Evolutionary conservation across 1,140 invertebrate genomes (phyloP), one percentile per base, ranked within the genome.

Genomic region (Pseudomyrmex gracilis): DNA sequence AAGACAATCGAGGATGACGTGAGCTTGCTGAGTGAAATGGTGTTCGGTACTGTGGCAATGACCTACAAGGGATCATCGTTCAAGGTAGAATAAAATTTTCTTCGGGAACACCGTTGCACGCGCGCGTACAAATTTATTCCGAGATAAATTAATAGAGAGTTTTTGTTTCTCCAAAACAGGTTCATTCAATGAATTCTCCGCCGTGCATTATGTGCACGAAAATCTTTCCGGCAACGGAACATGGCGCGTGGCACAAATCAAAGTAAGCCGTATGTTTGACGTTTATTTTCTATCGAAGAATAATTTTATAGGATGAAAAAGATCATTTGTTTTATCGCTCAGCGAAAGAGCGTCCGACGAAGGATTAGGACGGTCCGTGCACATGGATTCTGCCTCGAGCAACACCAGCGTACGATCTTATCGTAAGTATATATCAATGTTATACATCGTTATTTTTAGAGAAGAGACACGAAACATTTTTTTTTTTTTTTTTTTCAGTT

Each of bases 31-130:
- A 97, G 97, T 85, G 98, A 98, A 95, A 97, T 98, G 96, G 96
- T 98, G 87, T 98, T 98, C 93, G 98, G 98, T 2, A 96, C 97
- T 2, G 97, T 98, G 45, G 97, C 97, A 0, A 97, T 98, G 96
- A 97, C 97, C 82, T 98, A 96, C 93, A 96, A 96, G 90, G 98
- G 97, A 61, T 96, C 97, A 8, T 96, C 97, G n/a, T 95, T 97
- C 51, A 98, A 98, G 92, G 94, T 96, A 58, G 95, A 88, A 7
- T 20, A 9, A 85, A 57, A 57, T 15, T 34, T 45, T 22, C 4
- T 15, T 15, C 78, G 15, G n/a, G n/a, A n/a, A 7, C 51, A 15
- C 66, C 9, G 64, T 47, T 15, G 9, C 8, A 4, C n/a, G 45
- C 22, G 15, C 10, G 43, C 1, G 15, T 15, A 4, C 2, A 49